Evolutionary conservation across 2,113 vertebrate genomes (phyloP).

Genomic region (Silurus asotus): DNA sequence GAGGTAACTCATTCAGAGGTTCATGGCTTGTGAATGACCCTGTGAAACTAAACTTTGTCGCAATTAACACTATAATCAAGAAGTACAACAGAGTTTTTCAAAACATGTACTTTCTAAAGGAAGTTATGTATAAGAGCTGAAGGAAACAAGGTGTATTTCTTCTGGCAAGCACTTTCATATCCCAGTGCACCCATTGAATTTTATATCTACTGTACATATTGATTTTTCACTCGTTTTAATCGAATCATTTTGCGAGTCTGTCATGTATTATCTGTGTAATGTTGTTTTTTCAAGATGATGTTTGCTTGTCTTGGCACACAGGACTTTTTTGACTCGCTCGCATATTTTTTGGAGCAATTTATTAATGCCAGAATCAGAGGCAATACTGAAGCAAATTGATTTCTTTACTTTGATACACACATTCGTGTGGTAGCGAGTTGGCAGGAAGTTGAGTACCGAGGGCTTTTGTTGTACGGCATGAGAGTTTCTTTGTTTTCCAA

Average conservation of each 20-base stretch:
- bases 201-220: constrained; percentile 6
- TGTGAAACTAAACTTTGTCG: neutral
- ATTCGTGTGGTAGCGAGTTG: constrained; percentile 7
- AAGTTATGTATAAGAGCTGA: neutral
- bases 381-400: constrained; percentile 21
- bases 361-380: constrained; percentile 2
- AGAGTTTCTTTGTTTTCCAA: neutral
- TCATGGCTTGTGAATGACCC: neutral
- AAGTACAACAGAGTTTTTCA: neutral
- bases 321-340: neutral
- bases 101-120: neutral
- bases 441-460: constrained; percentile 1
- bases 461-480: neutral
- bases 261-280: neutral
- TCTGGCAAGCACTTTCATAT: neutral
- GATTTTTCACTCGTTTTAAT: constrained; percentile 21
- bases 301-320: neutral
- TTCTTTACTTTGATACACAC: constrained; percentile 8
- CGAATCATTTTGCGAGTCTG: neutral
- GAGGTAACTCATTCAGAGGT: neutral
- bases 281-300: neutral
- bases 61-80: neutral
- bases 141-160: neutral
- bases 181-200: neutral
- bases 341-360: neutral